Percentiles rank a stretch among this genome's conserved stretches.
phyloP scores from a whole-genome alignment of 2,797 vertebrate species.

The Phrynocephalus guinanensis region DNA sequence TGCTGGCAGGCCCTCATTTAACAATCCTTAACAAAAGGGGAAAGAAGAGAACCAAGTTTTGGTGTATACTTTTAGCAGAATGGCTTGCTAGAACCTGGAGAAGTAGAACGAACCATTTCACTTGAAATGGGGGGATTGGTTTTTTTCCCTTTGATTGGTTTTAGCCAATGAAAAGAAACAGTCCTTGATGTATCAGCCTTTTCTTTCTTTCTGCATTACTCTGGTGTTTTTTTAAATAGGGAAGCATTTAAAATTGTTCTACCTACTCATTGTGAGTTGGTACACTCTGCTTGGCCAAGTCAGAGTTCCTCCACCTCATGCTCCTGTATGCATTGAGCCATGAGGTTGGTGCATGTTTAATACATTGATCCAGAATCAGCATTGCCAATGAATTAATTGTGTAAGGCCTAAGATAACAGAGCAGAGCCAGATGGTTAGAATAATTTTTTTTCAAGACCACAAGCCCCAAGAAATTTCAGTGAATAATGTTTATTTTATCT shows the following conservation, averaged over 20 bases:
- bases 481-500: constrained; percentile 27
- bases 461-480: constrained; percentile 15
- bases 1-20: constrained; percentile 6
- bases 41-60: background rate
- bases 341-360: background rate
- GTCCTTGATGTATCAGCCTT: background rate
- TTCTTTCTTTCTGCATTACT: background rate
- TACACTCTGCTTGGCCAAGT: background rate
- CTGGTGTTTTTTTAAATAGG: background rate
- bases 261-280: background rate
- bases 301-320: background rate
- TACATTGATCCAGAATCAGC: background rate
- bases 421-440: background rate
- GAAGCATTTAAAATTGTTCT: background rate
- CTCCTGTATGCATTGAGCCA: background rate
- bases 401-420: no score
- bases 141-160: no score
- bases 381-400: background rate
- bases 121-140: background rate
- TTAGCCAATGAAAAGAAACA: no score
- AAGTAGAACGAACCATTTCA: background rate
- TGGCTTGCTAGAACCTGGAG: no score
- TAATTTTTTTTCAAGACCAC: background rate
- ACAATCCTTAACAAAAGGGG: background rate
- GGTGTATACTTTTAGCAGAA: background rate